Conservation (phyloP, 2,113 vertebrate genomes). For the Platichthys stellatus region DNA sequence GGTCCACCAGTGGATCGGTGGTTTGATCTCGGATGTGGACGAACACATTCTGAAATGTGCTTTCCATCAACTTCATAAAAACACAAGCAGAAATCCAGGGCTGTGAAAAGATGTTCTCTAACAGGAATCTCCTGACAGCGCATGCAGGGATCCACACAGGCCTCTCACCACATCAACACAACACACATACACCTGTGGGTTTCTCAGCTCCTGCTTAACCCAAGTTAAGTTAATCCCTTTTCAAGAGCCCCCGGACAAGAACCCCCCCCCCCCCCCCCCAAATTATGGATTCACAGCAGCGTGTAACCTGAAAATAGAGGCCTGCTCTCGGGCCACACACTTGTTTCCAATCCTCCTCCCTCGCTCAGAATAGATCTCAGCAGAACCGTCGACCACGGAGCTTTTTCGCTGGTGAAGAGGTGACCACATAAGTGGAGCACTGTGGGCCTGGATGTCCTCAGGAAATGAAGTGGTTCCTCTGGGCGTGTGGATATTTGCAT, state of each 20-base stretch:
- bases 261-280: background rate
- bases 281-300: constrained; percentile 46
- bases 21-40: constrained; percentile 17
- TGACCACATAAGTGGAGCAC: constrained; percentile 56
- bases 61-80: constrained; percentile 20
- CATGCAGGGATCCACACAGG: constrained; percentile 39
- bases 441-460: constrained; percentile 61
- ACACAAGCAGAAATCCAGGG: background rate
- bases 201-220: constrained; percentile 35
- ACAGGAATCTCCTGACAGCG: constrained; percentile 6
- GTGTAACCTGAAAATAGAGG: constrained; percentile 64
- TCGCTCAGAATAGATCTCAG: constrained; percentile 59
- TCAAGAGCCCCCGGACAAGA: constrained; percentile 38
- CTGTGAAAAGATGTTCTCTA: background rate
- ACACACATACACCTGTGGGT: constrained; percentile 48
- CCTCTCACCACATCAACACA: constrained; percentile 50
- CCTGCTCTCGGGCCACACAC: constrained; percentile 48
- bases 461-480: constrained; percentile 66
- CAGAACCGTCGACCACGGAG: constrained; percentile 37
- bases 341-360: constrained; percentile 60
- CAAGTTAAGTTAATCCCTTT: constrained; percentile 36
- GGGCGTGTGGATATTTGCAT: constrained; percentile 62
- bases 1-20: background rate
- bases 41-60: constrained; percentile 22
- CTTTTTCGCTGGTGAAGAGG: constrained; percentile 45